Percentiles rank a stretch among this genome's conserved stretches.
phyloP scores from a whole-genome alignment of 2,888 invertebrate species.

The Noctua janthe region DNA sequence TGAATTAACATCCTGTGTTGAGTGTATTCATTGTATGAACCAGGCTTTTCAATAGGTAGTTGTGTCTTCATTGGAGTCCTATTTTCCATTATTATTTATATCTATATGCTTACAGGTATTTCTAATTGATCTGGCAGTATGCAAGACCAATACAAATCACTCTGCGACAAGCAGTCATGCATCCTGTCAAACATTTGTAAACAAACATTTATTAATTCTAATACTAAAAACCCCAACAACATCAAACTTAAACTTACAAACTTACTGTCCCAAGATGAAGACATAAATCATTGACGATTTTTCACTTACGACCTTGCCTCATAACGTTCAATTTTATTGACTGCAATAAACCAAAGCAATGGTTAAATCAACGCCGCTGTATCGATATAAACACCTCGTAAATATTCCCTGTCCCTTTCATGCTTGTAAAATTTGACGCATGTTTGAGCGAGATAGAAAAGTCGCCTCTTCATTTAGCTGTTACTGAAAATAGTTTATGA shows the following conservation, averaged over 20 bases:
- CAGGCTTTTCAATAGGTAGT: background rate
- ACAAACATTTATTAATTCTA: constrained; percentile 37
- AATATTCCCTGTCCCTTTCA: constrained; percentile 80
- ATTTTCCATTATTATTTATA: background rate
- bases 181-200: constrained; percentile 29
- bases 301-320: constrained; percentile 90
- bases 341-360: constrained; percentile 90
- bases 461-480: constrained; percentile 84
- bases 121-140: constrained; percentile 1
- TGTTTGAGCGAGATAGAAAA: constrained; percentile 74
- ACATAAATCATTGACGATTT: constrained; percentile 87
- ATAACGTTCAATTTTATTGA: constrained; percentile 90
- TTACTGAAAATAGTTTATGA: constrained; percentile 90
- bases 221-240: constrained; percentile 55
- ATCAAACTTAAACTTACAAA: constrained; percentile 54
- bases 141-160: constrained; percentile 10
- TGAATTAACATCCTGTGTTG: background rate
- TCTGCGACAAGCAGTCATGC: constrained; percentile 10
- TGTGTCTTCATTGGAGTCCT: background rate
- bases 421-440: constrained; percentile 58
- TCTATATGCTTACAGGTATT: background rate
- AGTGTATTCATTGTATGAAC: background rate
- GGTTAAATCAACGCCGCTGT: constrained; percentile 89
- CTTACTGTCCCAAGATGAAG: constrained; percentile 81
- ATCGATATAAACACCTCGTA: constrained; percentile 89